Evolutionary conservation across 35 echinoderm and acorn worm species (phyloP).

Genomic region (Strongylocentrotus purpuratus): DNA sequence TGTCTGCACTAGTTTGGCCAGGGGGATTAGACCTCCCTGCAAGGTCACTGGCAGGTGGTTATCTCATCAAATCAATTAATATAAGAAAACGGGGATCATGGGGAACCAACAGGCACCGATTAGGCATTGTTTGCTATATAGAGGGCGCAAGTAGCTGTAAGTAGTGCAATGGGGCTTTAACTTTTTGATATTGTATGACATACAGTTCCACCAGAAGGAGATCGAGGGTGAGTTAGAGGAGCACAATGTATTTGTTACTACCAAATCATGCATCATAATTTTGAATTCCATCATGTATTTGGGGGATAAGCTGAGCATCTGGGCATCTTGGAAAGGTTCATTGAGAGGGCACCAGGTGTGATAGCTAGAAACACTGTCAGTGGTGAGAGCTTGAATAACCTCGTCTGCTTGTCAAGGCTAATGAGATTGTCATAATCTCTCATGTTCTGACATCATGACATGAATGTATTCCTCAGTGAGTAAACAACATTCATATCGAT

Average conservation of each 20-base stretch:
- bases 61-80: no score
- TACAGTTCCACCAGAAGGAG: neutral
- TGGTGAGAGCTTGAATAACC: neutral
- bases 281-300: neutral
- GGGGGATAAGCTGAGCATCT: neutral
- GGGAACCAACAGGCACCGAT: no score
- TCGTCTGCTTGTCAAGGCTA: neutral
- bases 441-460: slow-evolving; percentile 17
- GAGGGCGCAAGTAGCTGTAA: no score
- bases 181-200: no score
- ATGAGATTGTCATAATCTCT: neutral
- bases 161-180: no score
- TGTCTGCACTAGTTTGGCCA: no score
- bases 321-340: neutral
- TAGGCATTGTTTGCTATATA: no score
- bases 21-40: no score
- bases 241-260: neutral
- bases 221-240: neutral
- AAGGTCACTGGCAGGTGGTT: no score
- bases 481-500: no score
- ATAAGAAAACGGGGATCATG: no score
- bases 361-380: neutral
- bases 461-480: neutral
- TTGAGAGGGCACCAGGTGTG: neutral
- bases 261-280: neutral